A percentile compares a stretch with the other conserved stretches of the same genome.
These are phyloP conservation scores for Prorops nasuta DNA, from an alignment of 1,140 invertebrate species.

Conservation along the genomic window DNA sequence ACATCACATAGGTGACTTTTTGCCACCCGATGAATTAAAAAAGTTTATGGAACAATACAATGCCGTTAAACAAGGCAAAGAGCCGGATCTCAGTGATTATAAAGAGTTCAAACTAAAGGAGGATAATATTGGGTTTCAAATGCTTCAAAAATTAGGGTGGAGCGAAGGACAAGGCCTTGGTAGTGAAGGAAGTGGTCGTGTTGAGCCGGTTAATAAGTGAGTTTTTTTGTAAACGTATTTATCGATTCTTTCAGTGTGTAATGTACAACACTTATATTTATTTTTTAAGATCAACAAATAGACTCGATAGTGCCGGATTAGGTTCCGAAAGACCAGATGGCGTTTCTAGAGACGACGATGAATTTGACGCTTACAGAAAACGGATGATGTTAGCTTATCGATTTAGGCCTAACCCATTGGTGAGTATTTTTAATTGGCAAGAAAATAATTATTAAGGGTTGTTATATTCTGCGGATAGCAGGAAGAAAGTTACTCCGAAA, in stretches of 20 bases:
- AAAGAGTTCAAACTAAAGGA: conserved; percentile 94
- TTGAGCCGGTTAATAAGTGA: conserved; percentile 92
- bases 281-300: conserved; percentile 62
- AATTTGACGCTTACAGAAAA: conserved; percentile 95
- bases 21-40: conserved; percentile 91
- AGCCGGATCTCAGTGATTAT: conserved; percentile 90
- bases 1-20: conserved; percentile 96
- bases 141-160: conserved; percentile 94
- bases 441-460: conserved; percentile 9
- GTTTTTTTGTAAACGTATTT: conserved; percentile 38
- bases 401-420: conserved; percentile 94
- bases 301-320: conserved; percentile 77
- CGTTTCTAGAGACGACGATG: conserved; percentile 82
- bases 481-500: too few species aligned
- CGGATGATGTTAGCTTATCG: conserved; percentile 97
- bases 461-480: conserved; percentile 12
- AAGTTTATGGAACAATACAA: conserved; percentile 93
- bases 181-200: conserved; percentile 81
- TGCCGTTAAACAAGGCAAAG: conserved; percentile 82
- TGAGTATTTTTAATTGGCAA: conserved; percentile 55
- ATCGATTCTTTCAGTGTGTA: background rate
- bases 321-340: conserved; percentile 74
- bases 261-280: conserved; percentile 17
- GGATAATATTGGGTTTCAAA: conserved; percentile 94
- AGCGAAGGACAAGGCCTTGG: conserved; percentile 90